Evolutionary conservation across 2,113 vertebrate species (phyloP).

Genomic region (Todiramphus saurophagus): DNA sequence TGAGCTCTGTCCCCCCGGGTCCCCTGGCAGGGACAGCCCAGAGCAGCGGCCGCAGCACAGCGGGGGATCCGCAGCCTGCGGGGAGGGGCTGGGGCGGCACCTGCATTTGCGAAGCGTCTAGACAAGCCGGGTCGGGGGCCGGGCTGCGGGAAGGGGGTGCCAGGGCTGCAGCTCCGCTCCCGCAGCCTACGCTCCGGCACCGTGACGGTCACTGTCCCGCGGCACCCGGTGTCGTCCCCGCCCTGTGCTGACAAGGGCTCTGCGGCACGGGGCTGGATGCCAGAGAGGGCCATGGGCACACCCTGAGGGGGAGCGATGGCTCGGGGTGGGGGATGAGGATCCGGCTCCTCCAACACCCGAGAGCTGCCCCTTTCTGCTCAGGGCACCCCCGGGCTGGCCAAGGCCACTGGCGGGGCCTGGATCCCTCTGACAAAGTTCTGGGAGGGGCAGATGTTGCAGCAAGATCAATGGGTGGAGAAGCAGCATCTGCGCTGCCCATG

Average conservation of each 20-base stretch:
- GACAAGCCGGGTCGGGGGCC: not conserved
- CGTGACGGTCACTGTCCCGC: not conserved
- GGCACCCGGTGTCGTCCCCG: accelerated
- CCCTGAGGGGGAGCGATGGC: too few species aligned
- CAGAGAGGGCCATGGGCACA: not conserved
- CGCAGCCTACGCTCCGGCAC: not conserved
- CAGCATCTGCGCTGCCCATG: not conserved
- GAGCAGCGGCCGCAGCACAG: not conserved
- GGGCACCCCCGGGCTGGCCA: not conserved
- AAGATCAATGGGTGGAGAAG: not conserved
- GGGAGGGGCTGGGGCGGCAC: not conserved
- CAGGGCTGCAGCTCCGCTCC: not conserved
- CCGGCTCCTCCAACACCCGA: too few species aligned
- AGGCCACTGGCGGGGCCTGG: not conserved
- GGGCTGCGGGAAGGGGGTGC: not conserved
- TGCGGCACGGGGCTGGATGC: not conserved
- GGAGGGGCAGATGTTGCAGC: not conserved
- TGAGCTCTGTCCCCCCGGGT: not conserved
- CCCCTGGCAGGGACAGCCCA: not conserved
- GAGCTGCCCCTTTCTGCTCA: not conserved
- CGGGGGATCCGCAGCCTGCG: not conserved
- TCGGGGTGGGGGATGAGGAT: not conserved
- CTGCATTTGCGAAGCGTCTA: not conserved
- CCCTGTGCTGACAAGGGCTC: not conserved
- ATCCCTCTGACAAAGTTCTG: not conserved